Conservation (phyloP, 2,888 invertebrate genomes). For the Choristoneura rosaceana region DNA sequence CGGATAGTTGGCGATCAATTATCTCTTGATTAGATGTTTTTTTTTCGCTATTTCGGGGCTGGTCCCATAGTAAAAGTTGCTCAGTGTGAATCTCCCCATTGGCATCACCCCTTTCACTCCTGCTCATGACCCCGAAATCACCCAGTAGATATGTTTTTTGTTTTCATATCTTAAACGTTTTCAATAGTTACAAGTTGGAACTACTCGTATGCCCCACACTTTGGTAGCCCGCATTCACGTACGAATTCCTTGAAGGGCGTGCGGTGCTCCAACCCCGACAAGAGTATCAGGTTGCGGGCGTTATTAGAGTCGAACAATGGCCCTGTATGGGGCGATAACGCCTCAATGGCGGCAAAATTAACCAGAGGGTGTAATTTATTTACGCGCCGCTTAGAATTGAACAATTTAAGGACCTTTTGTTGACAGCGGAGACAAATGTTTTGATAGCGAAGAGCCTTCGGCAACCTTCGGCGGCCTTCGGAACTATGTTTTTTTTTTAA, state of each 20-base stretch:
- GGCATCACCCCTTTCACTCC: too few species aligned
- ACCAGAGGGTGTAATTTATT: conserved; percentile 16
- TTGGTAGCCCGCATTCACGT: background rate
- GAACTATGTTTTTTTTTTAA: too few species aligned
- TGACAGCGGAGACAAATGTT: conserved; percentile 3
- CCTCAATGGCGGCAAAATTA: conserved; percentile 4
- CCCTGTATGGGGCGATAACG: conserved; percentile 13
- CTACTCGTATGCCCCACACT: background rate
- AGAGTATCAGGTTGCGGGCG: conserved; percentile 9
- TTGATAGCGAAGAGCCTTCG: background rate
- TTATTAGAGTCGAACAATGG: conserved; percentile 9
- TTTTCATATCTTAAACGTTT: too few species aligned
- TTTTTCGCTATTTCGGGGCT: too few species aligned
- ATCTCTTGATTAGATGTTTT: too few species aligned
- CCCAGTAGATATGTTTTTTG: too few species aligned
- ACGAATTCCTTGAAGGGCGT: background rate
- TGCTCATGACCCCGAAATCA: too few species aligned
- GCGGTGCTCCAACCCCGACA: background rate
- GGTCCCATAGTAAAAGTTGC: too few species aligned
- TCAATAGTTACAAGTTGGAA: background rate
- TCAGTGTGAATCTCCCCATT: too few species aligned
- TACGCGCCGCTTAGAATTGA: conserved; percentile 4
- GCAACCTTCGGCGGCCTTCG: background rate
- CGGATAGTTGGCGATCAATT: too few species aligned
- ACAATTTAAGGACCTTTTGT: conserved; percentile 17